Percentiles rank a stretch among this genome's conserved stretches.
Evolutionary conservation across 2,888 invertebrate species (phyloP).

Genomic region (Rambutsinella grinnellia): DNA sequence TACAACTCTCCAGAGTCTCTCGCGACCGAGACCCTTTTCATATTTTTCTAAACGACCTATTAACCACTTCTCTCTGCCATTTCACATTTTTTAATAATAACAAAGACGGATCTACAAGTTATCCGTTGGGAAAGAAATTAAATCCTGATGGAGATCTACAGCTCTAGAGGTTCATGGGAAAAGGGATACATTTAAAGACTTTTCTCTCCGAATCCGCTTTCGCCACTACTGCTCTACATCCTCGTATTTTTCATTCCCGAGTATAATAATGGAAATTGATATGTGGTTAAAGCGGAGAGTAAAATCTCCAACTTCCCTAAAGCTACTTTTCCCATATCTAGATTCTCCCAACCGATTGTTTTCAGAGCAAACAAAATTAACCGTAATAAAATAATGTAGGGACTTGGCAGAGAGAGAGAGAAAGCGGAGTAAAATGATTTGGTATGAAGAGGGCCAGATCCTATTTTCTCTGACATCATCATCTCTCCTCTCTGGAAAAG

Average conservation of each 20-base stretch:
- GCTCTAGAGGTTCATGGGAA: no score
- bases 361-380: slow-evolving; percentile 78
- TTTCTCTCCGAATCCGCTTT: slow-evolving; percentile 48
- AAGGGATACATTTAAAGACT: slow-evolving; percentile 42
- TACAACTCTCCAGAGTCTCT: slow-evolving; percentile 50
- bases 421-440: slow-evolving; percentile 8
- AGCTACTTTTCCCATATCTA: slow-evolving; percentile 36
- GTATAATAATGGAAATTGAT: not conserved
- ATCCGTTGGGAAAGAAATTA: slow-evolving; percentile 46
- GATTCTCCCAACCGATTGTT: slow-evolving; percentile 70
- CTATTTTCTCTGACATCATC: slow-evolving; percentile 18
- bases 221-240: slow-evolving; percentile 44
- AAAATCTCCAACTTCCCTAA: slow-evolving; percentile 40
- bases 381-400: slow-evolving; percentile 70
- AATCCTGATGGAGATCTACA: no score
- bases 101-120: slow-evolving; percentile 43
- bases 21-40: slow-evolving; percentile 26
- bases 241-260: slow-evolving; percentile 21
- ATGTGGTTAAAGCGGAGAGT: slow-evolving; percentile 5
- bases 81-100: slow-evolving; percentile 32
- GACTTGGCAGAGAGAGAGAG: slow-evolving; percentile 7
- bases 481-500: not conserved
- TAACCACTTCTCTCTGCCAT: slow-evolving; percentile 22
- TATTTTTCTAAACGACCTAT: slow-evolving; percentile 28
- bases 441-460: not conserved